phyloP scores from a whole-genome alignment of 2,888 invertebrate species.

The Xestia xanthographa region DNA sequence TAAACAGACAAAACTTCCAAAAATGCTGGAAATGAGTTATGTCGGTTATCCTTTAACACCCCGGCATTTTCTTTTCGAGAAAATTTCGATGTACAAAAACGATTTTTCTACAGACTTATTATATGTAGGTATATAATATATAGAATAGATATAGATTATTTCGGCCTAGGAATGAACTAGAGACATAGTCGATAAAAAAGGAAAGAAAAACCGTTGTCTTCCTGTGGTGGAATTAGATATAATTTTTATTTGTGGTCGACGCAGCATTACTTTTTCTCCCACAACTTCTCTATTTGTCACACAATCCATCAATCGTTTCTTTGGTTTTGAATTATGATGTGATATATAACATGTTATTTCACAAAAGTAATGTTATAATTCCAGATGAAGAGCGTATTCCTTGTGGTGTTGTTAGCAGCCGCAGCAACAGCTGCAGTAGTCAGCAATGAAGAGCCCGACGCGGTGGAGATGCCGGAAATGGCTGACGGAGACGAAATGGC shows the following conservation, averaged over 20 bases:
- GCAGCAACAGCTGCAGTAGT: conserved; percentile 29
- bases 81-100: no score
- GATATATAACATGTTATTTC: no score
- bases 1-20: no score
- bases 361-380: background rate
- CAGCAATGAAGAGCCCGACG: conserved; percentile 11
- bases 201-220: background rate
- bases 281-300: background rate
- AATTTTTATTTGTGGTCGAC: background rate
- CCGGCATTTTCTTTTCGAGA: no score
- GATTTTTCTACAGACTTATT: no score
- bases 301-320: background rate
- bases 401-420: conserved; percentile 33
- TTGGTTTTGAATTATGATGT: background rate
- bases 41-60: no score
- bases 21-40: no score
- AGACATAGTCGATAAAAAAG: background rate
- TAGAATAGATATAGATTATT: no score
- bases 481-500: background rate
- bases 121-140: no score
- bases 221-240: background rate
- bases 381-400: conserved; percentile 38
- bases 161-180: background rate
- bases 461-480: background rate
- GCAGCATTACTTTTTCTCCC: background rate